Percentiles rank a stretch among this genome's conserved stretches.
These are phyloP conservation scores for Rostratula benghalensis DNA, from an alignment of 2,113 vertebrate species.

Conservation along the genomic window DNA sequence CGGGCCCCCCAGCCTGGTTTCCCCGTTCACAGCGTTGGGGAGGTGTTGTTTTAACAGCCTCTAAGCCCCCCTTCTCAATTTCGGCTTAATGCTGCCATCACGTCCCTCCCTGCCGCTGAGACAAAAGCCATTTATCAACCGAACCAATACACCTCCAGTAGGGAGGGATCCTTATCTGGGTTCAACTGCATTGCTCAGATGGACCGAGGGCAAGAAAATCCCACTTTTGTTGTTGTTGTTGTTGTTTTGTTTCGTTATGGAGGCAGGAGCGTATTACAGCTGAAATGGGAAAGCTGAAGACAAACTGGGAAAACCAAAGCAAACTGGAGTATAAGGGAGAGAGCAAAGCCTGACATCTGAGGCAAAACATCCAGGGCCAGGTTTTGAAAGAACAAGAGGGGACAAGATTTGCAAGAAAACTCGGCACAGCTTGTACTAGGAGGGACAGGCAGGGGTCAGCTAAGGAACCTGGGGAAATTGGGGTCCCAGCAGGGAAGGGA, in stretches of 20 bases:
- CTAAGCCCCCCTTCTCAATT: slow-evolving; percentile 54
- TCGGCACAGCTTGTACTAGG: not conserved
- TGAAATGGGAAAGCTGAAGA: not conserved
- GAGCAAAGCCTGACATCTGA: not conserved
- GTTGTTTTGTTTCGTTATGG: not conserved
- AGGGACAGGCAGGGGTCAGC: not conserved
- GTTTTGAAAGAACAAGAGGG: not conserved
- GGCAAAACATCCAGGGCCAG: not conserved
- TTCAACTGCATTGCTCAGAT: not conserved
- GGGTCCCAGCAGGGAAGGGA: not conserved
- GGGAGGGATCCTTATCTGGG: slow-evolving; percentile 67
- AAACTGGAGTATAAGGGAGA: not conserved
- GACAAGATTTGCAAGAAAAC: not conserved
- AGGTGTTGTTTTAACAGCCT: slow-evolving; percentile 54
- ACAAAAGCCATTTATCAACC: slow-evolving; percentile 78
- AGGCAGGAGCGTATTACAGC: not conserved
- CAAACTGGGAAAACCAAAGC: not conserved
- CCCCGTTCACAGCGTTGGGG: not conserved
- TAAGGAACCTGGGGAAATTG: not conserved
- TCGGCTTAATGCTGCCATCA: slow-evolving; percentile 37
- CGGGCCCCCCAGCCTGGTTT: not conserved
- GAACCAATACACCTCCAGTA: slow-evolving; percentile 63
- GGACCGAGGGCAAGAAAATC: not conserved
- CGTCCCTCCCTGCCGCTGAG: slow-evolving; percentile 36
- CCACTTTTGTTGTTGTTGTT: not conserved